Conservation (phyloP, 2,888 invertebrate genomes). For the Gymnocheta viridis region DNA sequence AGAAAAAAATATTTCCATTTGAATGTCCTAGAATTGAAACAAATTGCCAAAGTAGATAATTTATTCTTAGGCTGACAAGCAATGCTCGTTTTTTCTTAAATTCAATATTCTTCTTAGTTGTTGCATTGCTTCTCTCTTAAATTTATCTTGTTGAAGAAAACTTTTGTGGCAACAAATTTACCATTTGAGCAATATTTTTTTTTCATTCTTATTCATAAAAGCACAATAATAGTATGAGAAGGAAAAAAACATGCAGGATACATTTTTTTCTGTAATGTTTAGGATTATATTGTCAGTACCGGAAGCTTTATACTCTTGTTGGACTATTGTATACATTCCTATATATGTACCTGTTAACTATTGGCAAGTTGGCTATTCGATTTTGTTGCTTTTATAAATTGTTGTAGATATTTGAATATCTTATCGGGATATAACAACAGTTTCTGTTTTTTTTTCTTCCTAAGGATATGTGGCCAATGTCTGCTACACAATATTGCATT, state of each 20-base stretch:
- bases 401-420: slow-evolving; percentile 51
- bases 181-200: neutral
- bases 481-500: slow-evolving; percentile 28
- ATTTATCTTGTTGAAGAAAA: neutral
- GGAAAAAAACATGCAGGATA: neutral
- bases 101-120: slow-evolving; percentile 11
- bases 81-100: neutral
- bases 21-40: neutral
- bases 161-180: slow-evolving; percentile 13
- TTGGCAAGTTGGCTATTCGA: slow-evolving; percentile 26
- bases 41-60: slow-evolving; percentile 23
- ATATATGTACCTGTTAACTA: slow-evolving; percentile 59
- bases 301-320: slow-evolving; percentile 49
- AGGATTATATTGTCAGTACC: slow-evolving; percentile 55
- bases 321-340: neutral
- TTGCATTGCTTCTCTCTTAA: neutral
- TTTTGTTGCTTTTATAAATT: slow-evolving; percentile 12
- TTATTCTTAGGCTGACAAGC: slow-evolving; percentile 39
- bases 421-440: slow-evolving; percentile 43
- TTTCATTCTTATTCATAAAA: neutral
- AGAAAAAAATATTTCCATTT: neutral
- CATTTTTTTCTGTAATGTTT: slow-evolving; percentile 21
- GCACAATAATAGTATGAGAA: neutral
- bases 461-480: slow-evolving; percentile 7
- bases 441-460: neutral